These are phyloP conservation scores for Tachina lurida DNA, from an alignment of 2,888 invertebrate species.

Conservation along the genomic window DNA sequence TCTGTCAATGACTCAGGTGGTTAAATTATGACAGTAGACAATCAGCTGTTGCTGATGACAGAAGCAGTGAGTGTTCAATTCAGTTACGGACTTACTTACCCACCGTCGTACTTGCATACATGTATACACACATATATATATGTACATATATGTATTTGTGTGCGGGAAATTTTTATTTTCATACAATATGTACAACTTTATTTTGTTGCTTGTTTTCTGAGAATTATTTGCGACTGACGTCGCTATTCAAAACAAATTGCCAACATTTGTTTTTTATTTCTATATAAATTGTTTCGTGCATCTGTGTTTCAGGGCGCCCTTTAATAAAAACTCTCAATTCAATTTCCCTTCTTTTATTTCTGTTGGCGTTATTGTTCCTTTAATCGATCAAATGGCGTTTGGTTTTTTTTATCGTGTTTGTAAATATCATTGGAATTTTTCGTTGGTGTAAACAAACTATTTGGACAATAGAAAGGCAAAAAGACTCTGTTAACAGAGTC, in stretches of 20 bases:
- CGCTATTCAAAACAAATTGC: conserved; percentile 50
- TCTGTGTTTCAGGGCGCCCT: neutral
- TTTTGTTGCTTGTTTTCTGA: conserved; percentile 19
- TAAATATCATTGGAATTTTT: conserved; percentile 34
- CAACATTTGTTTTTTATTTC: conserved; percentile 15
- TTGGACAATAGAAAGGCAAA: conserved; percentile 1
- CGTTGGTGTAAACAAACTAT: neutral
- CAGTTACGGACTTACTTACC: too few relatives aligned
- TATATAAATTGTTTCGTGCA: neutral
- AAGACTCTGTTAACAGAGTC: neutral
- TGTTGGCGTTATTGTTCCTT: neutral
- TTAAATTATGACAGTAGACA: too few relatives aligned
- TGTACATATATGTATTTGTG: neutral
- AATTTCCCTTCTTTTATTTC: conserved; percentile 23
- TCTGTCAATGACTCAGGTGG: too few relatives aligned
- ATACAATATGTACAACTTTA: conserved; percentile 21
- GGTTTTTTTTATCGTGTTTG: neutral
- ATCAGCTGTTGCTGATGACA: too few relatives aligned
- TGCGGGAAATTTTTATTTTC: conserved; percentile 11
- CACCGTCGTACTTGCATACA: neutral
- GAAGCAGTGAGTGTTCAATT: too few relatives aligned
- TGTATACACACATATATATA: too few relatives aligned
- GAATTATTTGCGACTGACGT: neutral
- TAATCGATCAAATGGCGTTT: neutral
- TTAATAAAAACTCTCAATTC: conserved; percentile 29